A percentile compares a stretch with the other conserved stretches of the same genome.
Evolutionary conservation across 2,113 vertebrate genomes (phyloP).

Genomic region (Phylloscopus whistleri): DNA sequence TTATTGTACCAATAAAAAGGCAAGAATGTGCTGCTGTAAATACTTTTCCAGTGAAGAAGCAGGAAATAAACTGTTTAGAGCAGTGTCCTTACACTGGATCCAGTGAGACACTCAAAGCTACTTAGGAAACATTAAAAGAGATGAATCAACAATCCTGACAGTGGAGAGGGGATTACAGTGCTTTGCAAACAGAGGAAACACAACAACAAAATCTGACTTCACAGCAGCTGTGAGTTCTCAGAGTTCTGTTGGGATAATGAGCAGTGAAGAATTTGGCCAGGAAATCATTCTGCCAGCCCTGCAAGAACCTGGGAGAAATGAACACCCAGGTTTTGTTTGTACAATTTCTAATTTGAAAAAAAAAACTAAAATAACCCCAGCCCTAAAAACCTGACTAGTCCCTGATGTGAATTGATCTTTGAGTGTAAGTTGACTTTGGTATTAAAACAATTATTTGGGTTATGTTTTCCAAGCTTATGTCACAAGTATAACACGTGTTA

Average conservation of each 20-base stretch:
- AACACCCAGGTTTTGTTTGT: not conserved
- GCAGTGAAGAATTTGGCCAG: not conserved
- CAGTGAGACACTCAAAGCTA: not conserved
- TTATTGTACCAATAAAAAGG: not conserved
- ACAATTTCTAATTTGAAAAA: not conserved
- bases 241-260: not conserved
- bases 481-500: not conserved
- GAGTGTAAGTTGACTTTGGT: not conserved
- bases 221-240: not conserved
- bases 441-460: not conserved
- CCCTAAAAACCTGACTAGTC: not conserved
- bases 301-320: not conserved
- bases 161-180: not conserved
- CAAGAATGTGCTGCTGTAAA: not conserved
- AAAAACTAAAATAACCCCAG: not conserved
- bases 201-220: not conserved
- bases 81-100: not conserved
- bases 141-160: not conserved
- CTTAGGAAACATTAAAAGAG: not conserved
- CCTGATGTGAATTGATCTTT: not conserved
- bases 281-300: not conserved
- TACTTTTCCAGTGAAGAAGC: not conserved
- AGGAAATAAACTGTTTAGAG: not conserved
- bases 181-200: not conserved
- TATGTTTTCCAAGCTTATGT: not conserved